phyloP scores from a whole-genome alignment of 2,113 vertebrate genomes.

The Albula glossodonta region DNA sequence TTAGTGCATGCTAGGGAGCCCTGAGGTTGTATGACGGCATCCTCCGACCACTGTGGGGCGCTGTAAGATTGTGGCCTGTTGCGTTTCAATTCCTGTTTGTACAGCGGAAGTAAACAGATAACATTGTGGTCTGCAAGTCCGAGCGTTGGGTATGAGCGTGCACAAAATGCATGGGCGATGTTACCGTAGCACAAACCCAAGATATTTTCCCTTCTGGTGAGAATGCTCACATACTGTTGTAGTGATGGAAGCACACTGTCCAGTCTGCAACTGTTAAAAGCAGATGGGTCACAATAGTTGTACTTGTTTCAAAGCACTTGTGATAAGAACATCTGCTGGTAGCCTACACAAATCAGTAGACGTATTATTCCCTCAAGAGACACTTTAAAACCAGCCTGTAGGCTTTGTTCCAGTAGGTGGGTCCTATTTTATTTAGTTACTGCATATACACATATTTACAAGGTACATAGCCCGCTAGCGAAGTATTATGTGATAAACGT shows the following conservation, averaged over 20 bases:
- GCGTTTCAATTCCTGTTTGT: background rate
- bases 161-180: constrained; percentile 3
- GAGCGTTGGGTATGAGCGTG: background rate
- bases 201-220: constrained; percentile 9
- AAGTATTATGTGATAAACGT: no score
- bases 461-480: no score
- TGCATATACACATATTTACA: no score
- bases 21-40: background rate
- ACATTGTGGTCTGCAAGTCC: background rate
- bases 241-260: background rate
- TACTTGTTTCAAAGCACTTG: no score
- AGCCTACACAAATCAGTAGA: no score
- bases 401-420: no score
- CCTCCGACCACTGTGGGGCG: background rate
- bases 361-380: no score
- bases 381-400: no score
- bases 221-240: constrained; percentile 20
- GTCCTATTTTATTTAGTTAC: no score
- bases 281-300: no score
- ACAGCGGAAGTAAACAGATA: background rate
- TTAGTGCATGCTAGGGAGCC: background rate
- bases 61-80: background rate
- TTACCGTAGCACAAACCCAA: constrained; percentile 24
- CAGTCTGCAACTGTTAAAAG: constrained; percentile 5
- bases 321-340: no score